Evolutionary conservation across 53 echinoderm and acorn worm genomes (phyloP), one percentile per base, ranked within the genome.

Genomic region (Echinarachnius parma): DNA sequence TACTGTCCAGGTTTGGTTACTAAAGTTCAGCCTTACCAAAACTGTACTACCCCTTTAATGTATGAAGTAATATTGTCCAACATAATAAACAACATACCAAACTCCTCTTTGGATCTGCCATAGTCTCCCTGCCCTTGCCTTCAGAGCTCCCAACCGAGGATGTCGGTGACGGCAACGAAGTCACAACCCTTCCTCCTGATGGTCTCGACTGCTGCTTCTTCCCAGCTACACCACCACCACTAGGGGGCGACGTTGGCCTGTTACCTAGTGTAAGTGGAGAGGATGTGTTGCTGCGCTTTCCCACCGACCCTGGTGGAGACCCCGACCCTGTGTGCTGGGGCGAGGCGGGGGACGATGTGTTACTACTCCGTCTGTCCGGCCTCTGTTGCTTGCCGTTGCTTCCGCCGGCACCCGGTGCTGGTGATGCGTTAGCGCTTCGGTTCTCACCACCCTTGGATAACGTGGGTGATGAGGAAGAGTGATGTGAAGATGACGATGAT

Each of bases 361-460:
- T 50, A 50, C 20, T 18, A 50, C 4, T 18, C 52, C 52, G 52
- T 18, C 52, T 18, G 10, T 4, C 13, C 52, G 9, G 52, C 52
- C 18, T 10, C 53, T 71, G 81, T 61, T 82, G 82, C 14, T 28
- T 11, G 7, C 58, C 49, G 60, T 47, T 49, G 48, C 7, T 60
- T 57, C 28, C n/a, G 21, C 60, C 19, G 9, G 16, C 37, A 29
- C 59, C 67, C 15, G 83, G 83, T 31, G 68, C 52, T 20, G 69
- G 62, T 16, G 77, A 45, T 46, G 77, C 60, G 62, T 62, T 83
- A 4, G 53, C 29, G 44, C 66, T 79, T 31, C 66, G 31, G 60
- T 23, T 72, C 15, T 10, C 19, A 50, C 61, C 22, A 27, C 25
- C 55, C 28, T 69, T 22, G 27, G 31, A 18, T 21, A 30, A 53